Evolutionary conservation across 2,797 vertebrate species (phyloP).

Genomic region (Amblyopsis hoosieri): DNA sequence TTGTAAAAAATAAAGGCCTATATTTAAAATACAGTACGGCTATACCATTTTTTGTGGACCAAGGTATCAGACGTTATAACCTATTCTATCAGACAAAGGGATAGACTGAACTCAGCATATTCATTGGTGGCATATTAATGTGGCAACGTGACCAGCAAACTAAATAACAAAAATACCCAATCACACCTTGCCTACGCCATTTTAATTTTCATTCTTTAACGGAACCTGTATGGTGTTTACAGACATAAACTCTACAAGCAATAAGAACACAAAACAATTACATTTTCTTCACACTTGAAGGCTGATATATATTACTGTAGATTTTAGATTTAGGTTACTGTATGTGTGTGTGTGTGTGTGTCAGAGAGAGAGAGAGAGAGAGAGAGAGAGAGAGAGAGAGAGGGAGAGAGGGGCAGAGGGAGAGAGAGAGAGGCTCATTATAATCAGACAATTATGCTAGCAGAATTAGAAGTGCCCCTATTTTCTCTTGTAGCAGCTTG

Average conservation of each 20-base stretch:
- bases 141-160: too few relatives aligned
- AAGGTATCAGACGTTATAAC: too few relatives aligned
- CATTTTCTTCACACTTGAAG: constrained; percentile 38
- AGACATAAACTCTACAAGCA: too few relatives aligned
- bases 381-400: constrained; percentile 70
- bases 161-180: constrained; percentile 11
- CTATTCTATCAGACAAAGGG: too few relatives aligned
- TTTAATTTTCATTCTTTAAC: constrained; percentile 10
- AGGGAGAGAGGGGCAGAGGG: constrained; percentile 52
- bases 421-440: constrained; percentile 72
- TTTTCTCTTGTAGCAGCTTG: constrained; percentile 71
- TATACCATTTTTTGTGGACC: too few relatives aligned
- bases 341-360: constrained; percentile 8
- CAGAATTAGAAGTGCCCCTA: constrained; percentile 77
- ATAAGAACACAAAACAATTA: constrained; percentile 31
- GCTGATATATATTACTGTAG: constrained; percentile 58
- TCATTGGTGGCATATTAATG: too few relatives aligned
- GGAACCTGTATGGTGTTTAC: neutral
- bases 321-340: constrained; percentile 51
- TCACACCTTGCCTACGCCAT: neutral
- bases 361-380: constrained; percentile 30
- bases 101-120: too few relatives aligned
- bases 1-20: too few relatives aligned
- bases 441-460: constrained; percentile 80
- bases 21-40: too few relatives aligned